Conservation (phyloP, 2,113 vertebrate species). For the Macrotus californicus region DNA sequence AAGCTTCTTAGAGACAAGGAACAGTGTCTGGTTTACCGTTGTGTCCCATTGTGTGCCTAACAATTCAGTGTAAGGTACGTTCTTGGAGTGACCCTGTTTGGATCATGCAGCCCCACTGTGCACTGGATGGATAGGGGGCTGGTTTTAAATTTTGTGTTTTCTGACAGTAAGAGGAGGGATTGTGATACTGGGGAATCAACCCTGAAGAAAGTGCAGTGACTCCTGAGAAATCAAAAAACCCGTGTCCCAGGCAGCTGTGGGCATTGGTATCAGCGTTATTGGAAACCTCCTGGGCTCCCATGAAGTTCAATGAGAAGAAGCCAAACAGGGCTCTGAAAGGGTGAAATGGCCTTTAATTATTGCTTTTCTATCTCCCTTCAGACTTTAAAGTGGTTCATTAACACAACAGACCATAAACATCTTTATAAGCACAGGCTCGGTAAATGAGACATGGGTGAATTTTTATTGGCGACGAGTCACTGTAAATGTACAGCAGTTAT, state of each 20-base stretch:
- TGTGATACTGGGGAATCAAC: background rate
- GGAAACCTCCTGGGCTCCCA: background rate
- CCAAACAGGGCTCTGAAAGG: background rate
- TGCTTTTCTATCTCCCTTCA: background rate
- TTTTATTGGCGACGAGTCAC: background rate
- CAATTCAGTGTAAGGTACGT: background rate
- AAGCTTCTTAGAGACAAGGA: background rate
- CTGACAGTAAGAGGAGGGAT: background rate
- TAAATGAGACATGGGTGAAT: background rate
- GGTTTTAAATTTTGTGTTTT: background rate
- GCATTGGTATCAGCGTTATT: background rate
- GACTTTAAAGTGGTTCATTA: conserved; percentile 37
- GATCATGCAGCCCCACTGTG: background rate
- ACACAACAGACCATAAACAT: background rate
- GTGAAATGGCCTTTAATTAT: background rate
- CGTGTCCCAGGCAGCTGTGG: background rate
- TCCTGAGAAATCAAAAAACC: background rate
- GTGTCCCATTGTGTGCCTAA: background rate
- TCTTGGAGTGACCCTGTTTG: background rate
- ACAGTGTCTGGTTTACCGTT: background rate
- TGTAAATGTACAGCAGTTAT: background rate
- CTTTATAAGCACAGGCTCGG: background rate
- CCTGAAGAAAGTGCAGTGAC: background rate
- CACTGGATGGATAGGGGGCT: background rate
- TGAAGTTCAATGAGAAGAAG: background rate